These are phyloP conservation scores for Isichthys henryi DNA, from an alignment of 2,113 vertebrate genomes.

Conservation along the genomic window DNA sequence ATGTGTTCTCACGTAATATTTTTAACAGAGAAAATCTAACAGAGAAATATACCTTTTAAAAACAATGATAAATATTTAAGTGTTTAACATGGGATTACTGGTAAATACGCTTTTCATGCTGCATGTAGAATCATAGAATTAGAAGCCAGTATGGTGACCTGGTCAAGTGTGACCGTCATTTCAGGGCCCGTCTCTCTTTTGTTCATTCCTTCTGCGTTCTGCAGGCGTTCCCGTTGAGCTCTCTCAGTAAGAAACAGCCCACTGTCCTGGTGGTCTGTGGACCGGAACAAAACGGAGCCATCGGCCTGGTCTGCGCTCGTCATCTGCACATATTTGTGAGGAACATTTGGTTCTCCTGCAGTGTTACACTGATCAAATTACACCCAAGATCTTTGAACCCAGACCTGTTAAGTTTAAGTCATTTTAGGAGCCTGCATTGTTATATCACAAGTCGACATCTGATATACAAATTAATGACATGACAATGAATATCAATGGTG, in stretches of 20 bases:
- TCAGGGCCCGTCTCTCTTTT: neutral
- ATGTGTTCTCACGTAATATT: neutral
- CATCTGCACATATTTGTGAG: slow-evolving; percentile 68
- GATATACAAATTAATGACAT: neutral
- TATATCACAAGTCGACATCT: neutral
- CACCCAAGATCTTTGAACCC: neutral
- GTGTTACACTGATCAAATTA: neutral
- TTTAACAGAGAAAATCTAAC: neutral
- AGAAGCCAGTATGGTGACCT: neutral
- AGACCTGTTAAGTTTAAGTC: neutral
- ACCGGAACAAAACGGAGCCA: slow-evolving; percentile 63
- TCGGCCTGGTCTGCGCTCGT: slow-evolving; percentile 67
- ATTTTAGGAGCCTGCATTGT: neutral
- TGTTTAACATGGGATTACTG: neutral
- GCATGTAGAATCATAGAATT: neutral
- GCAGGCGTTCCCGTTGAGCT: slow-evolving; percentile 61
- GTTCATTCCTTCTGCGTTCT: neutral
- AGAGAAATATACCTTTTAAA: neutral
- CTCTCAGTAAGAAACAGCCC: slow-evolving; percentile 58
- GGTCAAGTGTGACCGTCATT: neutral
- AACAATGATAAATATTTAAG: neutral
- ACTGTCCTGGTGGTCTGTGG: slow-evolving; percentile 68
- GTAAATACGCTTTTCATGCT: neutral
- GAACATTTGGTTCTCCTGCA: slow-evolving; percentile 30
- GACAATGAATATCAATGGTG: neutral